phyloP scores from a whole-genome alignment of 2,113 vertebrate species.

The Nettapus auritus region DNA sequence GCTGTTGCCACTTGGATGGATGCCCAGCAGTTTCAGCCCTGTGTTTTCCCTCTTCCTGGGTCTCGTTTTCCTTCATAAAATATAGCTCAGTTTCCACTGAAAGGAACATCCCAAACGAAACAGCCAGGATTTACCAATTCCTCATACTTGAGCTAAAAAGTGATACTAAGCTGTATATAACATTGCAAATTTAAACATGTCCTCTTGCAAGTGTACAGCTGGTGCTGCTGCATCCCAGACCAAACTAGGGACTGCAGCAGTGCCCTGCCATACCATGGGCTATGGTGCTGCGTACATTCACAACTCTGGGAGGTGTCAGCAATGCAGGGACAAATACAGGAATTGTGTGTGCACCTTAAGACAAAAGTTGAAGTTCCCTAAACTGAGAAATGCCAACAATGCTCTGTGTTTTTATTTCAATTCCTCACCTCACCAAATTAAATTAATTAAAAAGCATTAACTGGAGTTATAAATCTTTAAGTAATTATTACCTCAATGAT shows the following conservation, averaged over 20 bases:
- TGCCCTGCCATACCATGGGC: neutral
- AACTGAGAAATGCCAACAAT: neutral
- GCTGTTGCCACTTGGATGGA: neutral
- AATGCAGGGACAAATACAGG: neutral
- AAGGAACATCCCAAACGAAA: neutral
- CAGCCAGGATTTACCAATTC: neutral
- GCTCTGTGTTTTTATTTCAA: neutral
- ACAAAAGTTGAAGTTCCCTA: neutral
- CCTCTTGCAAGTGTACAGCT: neutral
- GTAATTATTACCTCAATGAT: constrained; percentile 35
- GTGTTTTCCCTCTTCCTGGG: neutral
- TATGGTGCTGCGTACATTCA: neutral
- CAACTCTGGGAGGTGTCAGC: neutral
- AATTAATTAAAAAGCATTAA: constrained; percentile 39
- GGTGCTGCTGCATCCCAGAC: neutral
- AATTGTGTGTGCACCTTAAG: neutral
- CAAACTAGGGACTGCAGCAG: neutral
- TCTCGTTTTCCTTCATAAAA: neutral
- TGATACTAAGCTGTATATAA: neutral
- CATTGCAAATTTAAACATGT: too few species aligned
- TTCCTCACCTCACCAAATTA: constrained; percentile 16
- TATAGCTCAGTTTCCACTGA: neutral
- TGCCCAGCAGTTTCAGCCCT: neutral
- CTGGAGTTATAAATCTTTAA: constrained; percentile 30
- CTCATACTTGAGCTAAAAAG: neutral